These are phyloP conservation scores for Orthosia incerta DNA, from an alignment of 2,888 invertebrate genomes.

Conservation along the genomic window DNA sequence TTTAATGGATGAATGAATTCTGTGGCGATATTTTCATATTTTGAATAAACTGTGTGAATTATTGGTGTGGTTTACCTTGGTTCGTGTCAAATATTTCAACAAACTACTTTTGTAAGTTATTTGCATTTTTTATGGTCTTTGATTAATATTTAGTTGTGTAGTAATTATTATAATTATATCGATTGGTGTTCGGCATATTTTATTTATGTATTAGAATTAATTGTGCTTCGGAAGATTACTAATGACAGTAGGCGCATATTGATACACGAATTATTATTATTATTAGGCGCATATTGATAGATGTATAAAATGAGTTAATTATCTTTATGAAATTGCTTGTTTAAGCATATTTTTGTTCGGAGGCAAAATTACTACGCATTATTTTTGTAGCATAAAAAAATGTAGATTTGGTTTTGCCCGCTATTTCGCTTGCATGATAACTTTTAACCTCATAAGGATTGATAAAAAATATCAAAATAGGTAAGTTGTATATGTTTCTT, in stretches of 20 bases:
- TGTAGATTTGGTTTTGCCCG: no score
- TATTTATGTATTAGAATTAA: conserved; percentile 20
- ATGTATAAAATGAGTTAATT: conserved; percentile 32
- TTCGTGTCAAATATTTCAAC: conserved; percentile 56
- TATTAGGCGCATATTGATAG: background rate
- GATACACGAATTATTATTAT: conserved; percentile 1
- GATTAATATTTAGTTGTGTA: conserved; percentile 35
- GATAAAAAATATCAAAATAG: no score
- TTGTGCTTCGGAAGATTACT: conserved; percentile 27
- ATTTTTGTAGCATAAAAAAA: background rate
- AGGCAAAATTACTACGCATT: background rate
- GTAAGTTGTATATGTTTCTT: no score
- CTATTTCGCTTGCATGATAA: no score
- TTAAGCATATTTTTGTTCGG: background rate
- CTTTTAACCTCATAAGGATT: no score
- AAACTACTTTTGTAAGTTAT: conserved; percentile 58
- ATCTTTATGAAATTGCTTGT: conserved; percentile 22
- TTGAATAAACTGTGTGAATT: conserved; percentile 59
- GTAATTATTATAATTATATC: conserved; percentile 53
- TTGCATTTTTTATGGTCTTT: conserved; percentile 26
- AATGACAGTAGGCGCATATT: conserved; percentile 6
- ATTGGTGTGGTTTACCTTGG: conserved; percentile 67
- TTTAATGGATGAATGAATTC: conserved; percentile 40
- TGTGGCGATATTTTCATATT: conserved; percentile 43
- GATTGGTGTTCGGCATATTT: conserved; percentile 43